Base-by-base conservation (phyloP, 2,888 invertebrate species). In the Didymodactylos carnosus region DNA sequence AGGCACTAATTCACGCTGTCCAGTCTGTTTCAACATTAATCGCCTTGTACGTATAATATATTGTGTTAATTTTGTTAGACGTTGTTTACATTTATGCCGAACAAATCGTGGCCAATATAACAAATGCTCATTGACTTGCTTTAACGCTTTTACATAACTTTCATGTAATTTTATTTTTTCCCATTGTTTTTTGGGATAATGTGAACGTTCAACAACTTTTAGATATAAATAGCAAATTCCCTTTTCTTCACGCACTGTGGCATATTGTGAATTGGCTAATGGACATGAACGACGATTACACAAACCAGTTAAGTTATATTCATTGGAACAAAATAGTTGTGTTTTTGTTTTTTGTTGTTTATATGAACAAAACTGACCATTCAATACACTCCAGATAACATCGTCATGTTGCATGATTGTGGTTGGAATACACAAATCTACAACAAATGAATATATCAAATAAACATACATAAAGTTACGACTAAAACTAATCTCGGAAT, bases 191-290 rank as follows among this genome's bases (percentile, higher is more conserved):
- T 87, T 87, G 23, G 97, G 97, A 86, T 91, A 94, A 81, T 86
- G 85, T 73, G 84, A 83, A 76, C 86, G 79, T 78, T 86, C 86
- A 49, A 85, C 80, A 16, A 84, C 84, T 79, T 86, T 86, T 81
- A 84, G 82, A 76, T 85, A 86, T 72, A 86, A 78, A 76, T 72
- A 51, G 23, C 39, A 51, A 72, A 72, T 77, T 84, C 97, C 97
- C 81, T 94, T 92, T 83, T 98, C 95, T 86, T 98, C 98, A 77
- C 93, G 87, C 10, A 98, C 87, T 7, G 98, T 98, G 0, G 98
- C 98, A 87, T 98, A 99, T 85, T 94, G 93, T 84, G 94, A 95
- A 84, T 98, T 98, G 23, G 98, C 95, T 76, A 98, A 85, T 0
- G 98, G 98, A 82, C 98, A 99, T 0, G 94, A 89, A 10, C 90